A percentile compares a stretch with the other conserved stretches of the same genome.
Evolutionary conservation across 2,797 vertebrate species (phyloP).

Genomic region (Mus minutoides): DNA sequence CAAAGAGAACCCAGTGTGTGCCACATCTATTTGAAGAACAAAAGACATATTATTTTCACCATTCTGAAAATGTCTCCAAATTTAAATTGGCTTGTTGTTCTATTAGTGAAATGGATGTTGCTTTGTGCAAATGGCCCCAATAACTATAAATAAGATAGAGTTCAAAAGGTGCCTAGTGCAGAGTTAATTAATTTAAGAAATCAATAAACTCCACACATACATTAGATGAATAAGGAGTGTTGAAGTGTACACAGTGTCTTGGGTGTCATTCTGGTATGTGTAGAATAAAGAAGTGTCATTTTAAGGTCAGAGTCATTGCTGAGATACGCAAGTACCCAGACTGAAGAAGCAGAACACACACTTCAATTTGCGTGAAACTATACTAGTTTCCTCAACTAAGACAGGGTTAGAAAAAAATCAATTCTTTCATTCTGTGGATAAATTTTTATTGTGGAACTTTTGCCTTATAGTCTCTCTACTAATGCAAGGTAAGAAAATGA

Average conservation of each 20-base stretch:
- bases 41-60: background rate
- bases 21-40: background rate
- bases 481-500: background rate
- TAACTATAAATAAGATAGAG: conserved; percentile 58
- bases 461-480: background rate
- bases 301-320: background rate
- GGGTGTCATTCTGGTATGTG: background rate
- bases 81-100: conserved; percentile 51
- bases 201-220: conserved; percentile 15
- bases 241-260: background rate
- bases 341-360: background rate
- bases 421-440: background rate
- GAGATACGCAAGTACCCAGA: background rate
- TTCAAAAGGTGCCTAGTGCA: conserved; percentile 12
- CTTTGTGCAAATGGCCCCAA: conserved; percentile 10
- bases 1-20: background rate
- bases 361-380: background rate
- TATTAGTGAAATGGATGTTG: conserved; percentile 69
- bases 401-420: background rate
- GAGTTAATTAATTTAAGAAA: conserved; percentile 68
- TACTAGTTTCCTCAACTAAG: background rate
- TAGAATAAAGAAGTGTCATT: background rate
- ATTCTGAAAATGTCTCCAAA: conserved; percentile 18
- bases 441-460: background rate
- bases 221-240: conserved; percentile 9